A percentile compares a stretch with the other conserved stretches of the same genome.
These are phyloP conservation scores for Mesoligia furuncula DNA, from an alignment of 2,888 invertebrate species.

Conservation along the genomic window DNA sequence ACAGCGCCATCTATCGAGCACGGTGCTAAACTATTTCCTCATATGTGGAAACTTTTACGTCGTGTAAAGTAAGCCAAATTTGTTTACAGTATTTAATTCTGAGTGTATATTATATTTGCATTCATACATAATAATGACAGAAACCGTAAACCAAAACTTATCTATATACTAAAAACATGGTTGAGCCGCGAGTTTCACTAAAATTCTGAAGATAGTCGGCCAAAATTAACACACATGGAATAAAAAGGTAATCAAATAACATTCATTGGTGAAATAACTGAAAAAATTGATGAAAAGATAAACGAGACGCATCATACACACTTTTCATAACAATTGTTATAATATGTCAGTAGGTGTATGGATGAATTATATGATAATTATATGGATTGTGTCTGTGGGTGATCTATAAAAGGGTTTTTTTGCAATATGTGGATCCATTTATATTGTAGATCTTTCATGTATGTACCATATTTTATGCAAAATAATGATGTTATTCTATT, in stretches of 20 bases:
- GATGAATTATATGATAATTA: too few species aligned
- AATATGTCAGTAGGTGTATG: too few species aligned
- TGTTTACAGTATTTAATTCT: background rate
- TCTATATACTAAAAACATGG: background rate
- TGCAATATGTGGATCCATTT: too few species aligned
- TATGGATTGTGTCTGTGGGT: too few species aligned
- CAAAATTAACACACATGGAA: background rate
- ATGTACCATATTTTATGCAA: too few species aligned
- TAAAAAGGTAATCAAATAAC: background rate
- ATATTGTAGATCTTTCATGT: too few species aligned
- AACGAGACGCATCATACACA: background rate
- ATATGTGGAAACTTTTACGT: background rate
- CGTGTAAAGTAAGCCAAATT: background rate
- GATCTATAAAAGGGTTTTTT: too few species aligned
- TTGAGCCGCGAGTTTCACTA: background rate
- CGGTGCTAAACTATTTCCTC: background rate
- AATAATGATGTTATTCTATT: too few species aligned
- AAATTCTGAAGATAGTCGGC: background rate
- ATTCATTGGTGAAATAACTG: background rate
- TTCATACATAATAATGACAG: background rate
- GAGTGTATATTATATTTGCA: background rate
- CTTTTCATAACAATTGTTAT: too few species aligned
- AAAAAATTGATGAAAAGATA: background rate
- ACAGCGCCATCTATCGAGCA: conserved; percentile 8
- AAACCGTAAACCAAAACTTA: background rate